Evolutionary conservation across 2,888 invertebrate species (phyloP).

Genomic region (Alcis repandata): DNA sequence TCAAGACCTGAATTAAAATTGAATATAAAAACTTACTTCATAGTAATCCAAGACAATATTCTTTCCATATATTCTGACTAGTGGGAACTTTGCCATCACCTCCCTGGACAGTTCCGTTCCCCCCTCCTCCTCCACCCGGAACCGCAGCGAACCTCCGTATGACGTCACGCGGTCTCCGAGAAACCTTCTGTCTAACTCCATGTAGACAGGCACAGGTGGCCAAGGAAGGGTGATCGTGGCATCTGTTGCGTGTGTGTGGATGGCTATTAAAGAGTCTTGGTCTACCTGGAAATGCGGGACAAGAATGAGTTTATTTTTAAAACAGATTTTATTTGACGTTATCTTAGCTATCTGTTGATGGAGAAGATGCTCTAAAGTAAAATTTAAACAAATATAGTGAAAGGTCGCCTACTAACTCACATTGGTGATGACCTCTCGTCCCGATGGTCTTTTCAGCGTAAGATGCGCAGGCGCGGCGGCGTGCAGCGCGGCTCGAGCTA

Average conservation of each 20-base stretch:
- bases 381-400: not conserved
- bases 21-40: slow-evolving; percentile 71
- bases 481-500: slow-evolving; percentile 93
- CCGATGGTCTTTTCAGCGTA: slow-evolving; percentile 63
- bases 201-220: slow-evolving; percentile 91
- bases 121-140: slow-evolving; percentile 90
- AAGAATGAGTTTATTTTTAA: not conserved
- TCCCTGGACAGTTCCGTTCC: slow-evolving; percentile 86
- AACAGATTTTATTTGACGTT: not conserved
- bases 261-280: slow-evolving; percentile 71
- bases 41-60: slow-evolving; percentile 92
- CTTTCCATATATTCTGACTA: slow-evolving; percentile 93
- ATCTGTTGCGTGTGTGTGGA: slow-evolving; percentile 73
- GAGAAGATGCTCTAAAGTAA: no score
- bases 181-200: slow-evolving; percentile 93
- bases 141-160: slow-evolving; percentile 95
- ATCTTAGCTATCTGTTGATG: not conserved
- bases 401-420: slow-evolving; percentile 50
- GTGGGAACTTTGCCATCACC: slow-evolving; percentile 89
- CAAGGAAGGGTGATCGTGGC: slow-evolving; percentile 77
- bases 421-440: slow-evolving; percentile 56
- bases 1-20: not conserved
- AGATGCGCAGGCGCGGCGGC: slow-evolving; percentile 85
- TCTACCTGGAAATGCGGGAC: slow-evolving; percentile 64
- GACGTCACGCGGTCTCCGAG: slow-evolving; percentile 95